Evolutionary conservation across 2,113 vertebrate genomes (phyloP).

Genomic region (Echinops telfairi): DNA sequence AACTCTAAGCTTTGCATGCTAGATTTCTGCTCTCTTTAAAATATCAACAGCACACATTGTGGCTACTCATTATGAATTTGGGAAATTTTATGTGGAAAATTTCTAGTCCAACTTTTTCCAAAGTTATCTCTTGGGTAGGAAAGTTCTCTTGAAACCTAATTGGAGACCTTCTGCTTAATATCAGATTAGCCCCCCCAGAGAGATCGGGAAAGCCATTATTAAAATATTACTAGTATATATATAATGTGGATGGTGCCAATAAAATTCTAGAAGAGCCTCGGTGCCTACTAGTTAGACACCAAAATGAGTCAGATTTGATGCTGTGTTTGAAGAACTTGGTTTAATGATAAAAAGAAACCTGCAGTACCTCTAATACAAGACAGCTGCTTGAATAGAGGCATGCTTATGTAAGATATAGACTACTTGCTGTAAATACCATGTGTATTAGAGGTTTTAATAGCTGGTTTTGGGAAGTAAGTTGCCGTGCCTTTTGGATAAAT

Average conservation of each 20-base stretch:
- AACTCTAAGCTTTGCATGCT: neutral
- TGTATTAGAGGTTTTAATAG: neutral
- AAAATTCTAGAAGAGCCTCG: neutral
- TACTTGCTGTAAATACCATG: neutral
- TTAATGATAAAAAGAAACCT: neutral
- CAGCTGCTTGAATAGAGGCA: neutral
- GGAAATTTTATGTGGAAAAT: constrained; percentile 10
- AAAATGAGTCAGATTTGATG: constrained; percentile 8
- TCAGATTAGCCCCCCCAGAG: neutral
- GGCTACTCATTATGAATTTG: neutral
- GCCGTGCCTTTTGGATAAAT: neutral
- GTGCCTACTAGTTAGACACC: neutral
- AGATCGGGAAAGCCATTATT: constrained; percentile 23
- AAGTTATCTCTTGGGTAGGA: constrained; percentile 7
- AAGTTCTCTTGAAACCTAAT: constrained; percentile 12
- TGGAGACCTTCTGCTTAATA: constrained; percentile 48
- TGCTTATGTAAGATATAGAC: neutral
- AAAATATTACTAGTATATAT: neutral
- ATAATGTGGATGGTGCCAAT: neutral
- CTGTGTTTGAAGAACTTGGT: constrained; percentile 53
- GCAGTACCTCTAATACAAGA: neutral
- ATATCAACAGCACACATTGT: constrained; percentile 6
- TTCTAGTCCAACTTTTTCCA: constrained; percentile 31
- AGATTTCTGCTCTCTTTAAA: neutral
- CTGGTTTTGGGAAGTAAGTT: neutral